phyloP scores from a whole-genome alignment of 2,113 vertebrate species.

The Parus major region DNA sequence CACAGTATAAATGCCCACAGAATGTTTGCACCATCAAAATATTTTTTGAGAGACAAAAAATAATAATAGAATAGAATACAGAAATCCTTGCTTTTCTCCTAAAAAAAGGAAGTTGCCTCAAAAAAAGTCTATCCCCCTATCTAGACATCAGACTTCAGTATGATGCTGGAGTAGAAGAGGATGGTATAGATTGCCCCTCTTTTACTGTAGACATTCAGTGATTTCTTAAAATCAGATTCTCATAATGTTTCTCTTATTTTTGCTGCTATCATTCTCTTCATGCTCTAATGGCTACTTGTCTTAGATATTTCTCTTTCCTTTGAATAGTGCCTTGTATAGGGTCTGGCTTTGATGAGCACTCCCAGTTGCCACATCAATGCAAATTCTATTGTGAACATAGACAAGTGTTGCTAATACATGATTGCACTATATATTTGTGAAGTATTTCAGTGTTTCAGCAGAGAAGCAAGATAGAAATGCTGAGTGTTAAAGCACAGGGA shows the following conservation, averaged over 20 bases:
- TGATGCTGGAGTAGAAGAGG: not conserved
- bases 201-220: not conserved
- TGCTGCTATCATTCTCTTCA: not conserved
- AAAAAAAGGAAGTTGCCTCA: not conserved
- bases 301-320: not conserved
- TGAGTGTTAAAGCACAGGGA: not conserved
- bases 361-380: not conserved
- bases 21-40: not conserved
- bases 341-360: not conserved
- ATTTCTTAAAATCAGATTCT: not conserved
- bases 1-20: not conserved
- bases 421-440: not conserved
- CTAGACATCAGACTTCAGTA: not conserved
- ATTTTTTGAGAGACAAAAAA: not conserved
- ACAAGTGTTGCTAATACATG: not conserved
- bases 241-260: not conserved
- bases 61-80: not conserved
- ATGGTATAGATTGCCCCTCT: not conserved
- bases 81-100: not conserved
- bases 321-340: not conserved
- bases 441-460: not conserved
- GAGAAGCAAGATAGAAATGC: not conserved
- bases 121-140: not conserved
- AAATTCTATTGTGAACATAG: not conserved
- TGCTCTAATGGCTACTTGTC: not conserved